Evolutionary conservation across 2,888 invertebrate genomes (phyloP).

Genomic region (Hofmannophila pseudospretella): DNA sequence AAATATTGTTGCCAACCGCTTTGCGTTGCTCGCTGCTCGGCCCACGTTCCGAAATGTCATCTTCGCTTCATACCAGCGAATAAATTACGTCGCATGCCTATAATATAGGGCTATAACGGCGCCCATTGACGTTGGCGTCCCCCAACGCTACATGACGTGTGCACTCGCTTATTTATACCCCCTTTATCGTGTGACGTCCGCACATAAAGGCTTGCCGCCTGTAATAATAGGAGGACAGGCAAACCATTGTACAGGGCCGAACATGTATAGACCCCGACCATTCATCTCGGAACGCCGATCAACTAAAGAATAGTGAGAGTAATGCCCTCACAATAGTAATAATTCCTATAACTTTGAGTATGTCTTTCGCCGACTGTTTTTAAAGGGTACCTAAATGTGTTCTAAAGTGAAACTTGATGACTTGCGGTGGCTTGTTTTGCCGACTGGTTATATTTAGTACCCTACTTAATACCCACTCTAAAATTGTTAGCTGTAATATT

Average conservation of each 20-base stretch:
- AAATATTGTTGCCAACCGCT: neutral
- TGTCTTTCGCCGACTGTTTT: no score
- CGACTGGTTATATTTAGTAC: neutral
- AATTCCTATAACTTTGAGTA: constrained; percentile 22
- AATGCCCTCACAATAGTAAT: constrained; percentile 34
- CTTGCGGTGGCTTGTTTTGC: neutral
- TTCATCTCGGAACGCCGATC: constrained; percentile 38
- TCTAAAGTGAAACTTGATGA: constrained; percentile 2
- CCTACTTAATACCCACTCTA: no score
- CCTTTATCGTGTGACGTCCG: constrained; percentile 32
- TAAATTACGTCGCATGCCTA: constrained; percentile 23
- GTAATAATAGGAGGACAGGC: constrained; percentile 45
- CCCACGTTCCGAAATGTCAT: constrained; percentile 10
- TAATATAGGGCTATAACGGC: constrained; percentile 33
- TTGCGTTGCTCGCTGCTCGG: neutral
- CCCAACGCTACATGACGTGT: constrained; percentile 32
- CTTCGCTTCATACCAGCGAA: constrained; percentile 13
- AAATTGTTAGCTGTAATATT: no score
- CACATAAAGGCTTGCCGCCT: constrained; percentile 38
- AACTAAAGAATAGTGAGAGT: constrained; percentile 29
- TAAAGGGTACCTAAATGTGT: no score
- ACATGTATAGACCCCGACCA: constrained; percentile 35
- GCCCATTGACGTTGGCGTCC: constrained; percentile 27
- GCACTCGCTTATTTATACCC: constrained; percentile 36
- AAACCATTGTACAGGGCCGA: constrained; percentile 31